phyloP scores from a whole-genome alignment of 2,113 vertebrate species.

The Coptodon rendalli region DNA sequence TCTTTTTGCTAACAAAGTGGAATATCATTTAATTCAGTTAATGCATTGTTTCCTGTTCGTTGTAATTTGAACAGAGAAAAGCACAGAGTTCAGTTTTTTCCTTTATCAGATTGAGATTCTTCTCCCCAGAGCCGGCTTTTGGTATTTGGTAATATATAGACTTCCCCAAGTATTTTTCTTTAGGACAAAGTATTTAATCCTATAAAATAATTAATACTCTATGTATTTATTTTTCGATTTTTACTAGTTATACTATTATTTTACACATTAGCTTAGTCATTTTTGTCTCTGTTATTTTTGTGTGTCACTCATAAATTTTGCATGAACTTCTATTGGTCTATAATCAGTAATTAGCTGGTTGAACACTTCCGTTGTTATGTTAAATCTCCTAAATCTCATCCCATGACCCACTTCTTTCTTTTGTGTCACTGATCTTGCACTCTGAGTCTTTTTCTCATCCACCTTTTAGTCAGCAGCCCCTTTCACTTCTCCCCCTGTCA shows the following conservation, averaged over 20 bases:
- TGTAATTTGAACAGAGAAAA: not conserved
- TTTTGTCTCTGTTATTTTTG: not conserved
- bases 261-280: not conserved
- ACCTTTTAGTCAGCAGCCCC: not conserved
- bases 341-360: not conserved
- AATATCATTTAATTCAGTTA: not conserved
- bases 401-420: constrained; percentile 14
- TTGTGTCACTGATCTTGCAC: constrained; percentile 15
- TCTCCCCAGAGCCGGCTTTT: not conserved
- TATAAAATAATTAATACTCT: not conserved
- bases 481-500: not conserved
- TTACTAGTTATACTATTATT: not conserved
- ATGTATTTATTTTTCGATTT: constrained; percentile 24
- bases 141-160: not conserved
- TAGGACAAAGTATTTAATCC: not conserved
- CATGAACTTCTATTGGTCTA: not conserved
- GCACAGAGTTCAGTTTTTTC: not conserved
- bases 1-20: not conserved
- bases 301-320: not conserved
- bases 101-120: not conserved
- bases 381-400: constrained; percentile 34
- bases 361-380: not conserved
- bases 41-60: not conserved
- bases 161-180: not conserved
- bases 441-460: not conserved